Evolutionary conservation across 1,140 invertebrate genomes (phyloP).

Genomic region (Leptinotarsa undecemlineata): DNA sequence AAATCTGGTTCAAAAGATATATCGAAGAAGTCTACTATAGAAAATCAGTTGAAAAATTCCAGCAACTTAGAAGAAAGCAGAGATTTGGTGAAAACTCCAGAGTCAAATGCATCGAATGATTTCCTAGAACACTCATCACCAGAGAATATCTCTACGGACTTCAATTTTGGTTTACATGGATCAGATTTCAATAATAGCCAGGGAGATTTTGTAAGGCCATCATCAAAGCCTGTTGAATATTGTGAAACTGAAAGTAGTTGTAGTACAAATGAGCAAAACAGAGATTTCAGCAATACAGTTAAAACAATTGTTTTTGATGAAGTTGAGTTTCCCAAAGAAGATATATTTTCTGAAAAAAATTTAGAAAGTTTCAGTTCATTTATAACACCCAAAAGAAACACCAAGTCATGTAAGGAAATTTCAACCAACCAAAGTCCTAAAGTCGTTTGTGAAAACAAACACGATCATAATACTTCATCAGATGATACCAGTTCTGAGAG

Average conservation of each 20-base stretch:
- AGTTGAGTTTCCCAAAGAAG: conserved; percentile 47
- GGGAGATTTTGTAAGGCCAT: conserved; percentile 34
- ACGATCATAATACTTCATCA: conserved; percentile 22
- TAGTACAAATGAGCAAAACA: conserved; percentile 42
- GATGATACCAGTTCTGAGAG: conserved; percentile 44
- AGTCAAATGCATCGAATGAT: conserved; percentile 43
- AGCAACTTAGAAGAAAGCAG: not conserved
- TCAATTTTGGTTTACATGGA: conserved; percentile 48
- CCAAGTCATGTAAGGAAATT: conserved; percentile 20
- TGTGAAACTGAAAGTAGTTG: conserved; percentile 49
- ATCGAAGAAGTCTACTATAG: not conserved
- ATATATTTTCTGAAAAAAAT: conserved; percentile 42
- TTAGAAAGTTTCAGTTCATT: conserved; percentile 45
- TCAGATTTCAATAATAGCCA: conserved; percentile 41
- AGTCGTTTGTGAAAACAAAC: not conserved
- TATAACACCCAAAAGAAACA: conserved; percentile 39
- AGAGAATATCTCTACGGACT: conserved; percentile 32
- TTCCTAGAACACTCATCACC: conserved; percentile 34
- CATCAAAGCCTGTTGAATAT: conserved; percentile 32
- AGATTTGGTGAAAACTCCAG: conserved; percentile 29
- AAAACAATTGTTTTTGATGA: conserved; percentile 46
- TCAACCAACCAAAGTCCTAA: not conserved
- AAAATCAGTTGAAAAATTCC: not conserved
- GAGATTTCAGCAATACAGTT: conserved; percentile 30
- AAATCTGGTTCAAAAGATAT: not conserved